A percentile compares a stretch with the other conserved stretches of the same genome.
phyloP scores from a whole-genome alignment of 2,113 vertebrate genomes.

The Nothobranchius kuhntae region DNA sequence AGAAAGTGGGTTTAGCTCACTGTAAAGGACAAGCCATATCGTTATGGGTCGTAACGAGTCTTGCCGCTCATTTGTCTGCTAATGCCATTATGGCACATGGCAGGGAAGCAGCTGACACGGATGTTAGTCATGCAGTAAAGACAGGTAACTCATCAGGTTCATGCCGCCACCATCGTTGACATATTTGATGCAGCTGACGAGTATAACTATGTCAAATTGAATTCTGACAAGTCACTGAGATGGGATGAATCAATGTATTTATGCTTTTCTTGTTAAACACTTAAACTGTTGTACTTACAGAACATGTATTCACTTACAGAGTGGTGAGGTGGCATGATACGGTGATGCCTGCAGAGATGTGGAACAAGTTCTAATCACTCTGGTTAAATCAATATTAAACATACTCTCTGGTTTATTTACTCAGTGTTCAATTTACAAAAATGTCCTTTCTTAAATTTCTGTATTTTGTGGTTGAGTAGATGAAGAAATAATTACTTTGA shows the following conservation, averaged over 20 bases:
- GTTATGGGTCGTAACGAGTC: slow-evolving; percentile 71
- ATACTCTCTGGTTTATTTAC: too few relatives aligned
- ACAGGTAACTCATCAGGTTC: slow-evolving; percentile 37
- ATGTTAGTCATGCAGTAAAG: slow-evolving; percentile 64
- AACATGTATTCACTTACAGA: neutral
- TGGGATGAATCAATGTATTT: slow-evolving; percentile 3
- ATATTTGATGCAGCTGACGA: slow-evolving; percentile 53
- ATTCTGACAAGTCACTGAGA: slow-evolving; percentile 39
- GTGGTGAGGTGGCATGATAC: neutral
- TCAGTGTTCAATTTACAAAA: too few relatives aligned
- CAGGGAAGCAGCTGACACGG: slow-evolving; percentile 63
- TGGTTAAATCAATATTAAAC: too few relatives aligned
- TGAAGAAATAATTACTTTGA: too few relatives aligned
- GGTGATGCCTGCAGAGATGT: neutral
- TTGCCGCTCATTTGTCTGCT: slow-evolving; percentile 72
- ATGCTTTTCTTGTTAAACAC: slow-evolving; percentile 39
- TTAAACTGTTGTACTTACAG: neutral
- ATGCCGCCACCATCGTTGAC: slow-evolving; percentile 43
- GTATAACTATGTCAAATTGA: slow-evolving; percentile 40
- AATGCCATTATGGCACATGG: slow-evolving; percentile 68
- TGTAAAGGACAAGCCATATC: slow-evolving; percentile 65
- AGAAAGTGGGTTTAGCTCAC: slow-evolving; percentile 72
- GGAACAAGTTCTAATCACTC: too few relatives aligned
- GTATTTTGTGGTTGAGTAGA: too few relatives aligned
- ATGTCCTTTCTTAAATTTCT: too few relatives aligned